Conservation (phyloP, 2,113 vertebrate species). For the Prochilodus magdalenae region DNA sequence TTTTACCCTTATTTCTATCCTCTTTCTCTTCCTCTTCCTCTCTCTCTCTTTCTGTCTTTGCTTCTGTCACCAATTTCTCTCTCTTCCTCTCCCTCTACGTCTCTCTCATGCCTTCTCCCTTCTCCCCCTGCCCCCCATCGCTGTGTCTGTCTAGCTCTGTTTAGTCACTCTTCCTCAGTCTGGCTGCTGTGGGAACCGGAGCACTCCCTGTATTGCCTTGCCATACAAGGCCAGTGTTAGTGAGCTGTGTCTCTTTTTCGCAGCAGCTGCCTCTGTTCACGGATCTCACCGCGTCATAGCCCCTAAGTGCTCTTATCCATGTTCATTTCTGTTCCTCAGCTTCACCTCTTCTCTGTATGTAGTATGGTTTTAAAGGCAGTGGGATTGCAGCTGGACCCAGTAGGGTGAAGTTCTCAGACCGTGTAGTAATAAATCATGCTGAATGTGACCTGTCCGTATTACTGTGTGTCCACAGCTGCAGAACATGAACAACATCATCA, state of each 20-base stretch:
- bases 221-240: constrained; percentile 11
- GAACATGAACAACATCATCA: constrained; percentile 99
- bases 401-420: background rate
- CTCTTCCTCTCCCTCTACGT: too few species aligned
- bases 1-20: background rate
- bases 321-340: background rate
- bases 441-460: constrained; percentile 36
- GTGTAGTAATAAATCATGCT: background rate
- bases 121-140: background rate
- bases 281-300: background rate
- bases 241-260: background rate
- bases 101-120: too few species aligned
- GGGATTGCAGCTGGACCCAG: background rate
- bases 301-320: background rate
- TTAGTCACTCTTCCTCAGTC: background rate
- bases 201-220: background rate
- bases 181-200: background rate
- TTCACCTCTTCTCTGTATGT: background rate
- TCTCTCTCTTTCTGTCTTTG: background rate
- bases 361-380: background rate
- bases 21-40: background rate
- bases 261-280: background rate
- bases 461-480: constrained; percentile 84
- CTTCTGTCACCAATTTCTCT: too few species aligned
- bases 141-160: background rate